Conservation (phyloP, 2,888 invertebrate genomes). For the Acrocyrtus sp. region DNA sequence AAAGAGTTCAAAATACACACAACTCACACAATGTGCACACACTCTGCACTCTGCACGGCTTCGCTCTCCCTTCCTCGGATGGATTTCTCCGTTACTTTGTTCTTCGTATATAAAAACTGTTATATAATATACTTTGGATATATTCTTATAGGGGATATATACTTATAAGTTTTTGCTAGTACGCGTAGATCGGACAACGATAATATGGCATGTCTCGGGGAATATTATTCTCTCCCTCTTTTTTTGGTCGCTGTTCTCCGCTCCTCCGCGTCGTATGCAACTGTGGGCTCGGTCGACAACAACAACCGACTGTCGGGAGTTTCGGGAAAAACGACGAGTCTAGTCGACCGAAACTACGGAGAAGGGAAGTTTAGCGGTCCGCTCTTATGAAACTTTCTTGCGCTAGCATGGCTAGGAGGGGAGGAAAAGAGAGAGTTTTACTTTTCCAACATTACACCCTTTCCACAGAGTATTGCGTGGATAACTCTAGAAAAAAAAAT, state of each 20-base stretch:
- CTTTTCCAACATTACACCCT: not conserved
- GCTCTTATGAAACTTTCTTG: not conserved
- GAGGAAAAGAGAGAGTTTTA: not conserved
- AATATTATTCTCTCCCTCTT: not conserved
- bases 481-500: too few relatives aligned
- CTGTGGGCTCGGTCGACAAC: constrained; percentile 47
- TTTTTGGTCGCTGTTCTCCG: not conserved
- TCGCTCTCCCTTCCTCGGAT: too few relatives aligned
- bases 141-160: too few relatives aligned
- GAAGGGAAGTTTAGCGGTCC: not conserved
- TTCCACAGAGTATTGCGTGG: not conserved
- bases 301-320: constrained; percentile 51
- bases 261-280: constrained; percentile 8
- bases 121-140: too few relatives aligned
- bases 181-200: too few relatives aligned
- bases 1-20: too few relatives aligned
- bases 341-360: constrained; percentile 42
- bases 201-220: too few relatives aligned
- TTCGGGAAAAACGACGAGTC: constrained; percentile 48
- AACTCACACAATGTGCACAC: too few relatives aligned
- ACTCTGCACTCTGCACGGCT: too few relatives aligned
- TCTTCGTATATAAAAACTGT: too few relatives aligned
- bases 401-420: not conserved
- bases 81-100: too few relatives aligned
- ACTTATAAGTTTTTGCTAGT: too few relatives aligned